A percentile compares a stretch with the other conserved stretches of the same genome.
These are phyloP conservation scores for Clarias magur DNA, from an alignment of 2,113 vertebrate genomes.

Conservation along the genomic window DNA sequence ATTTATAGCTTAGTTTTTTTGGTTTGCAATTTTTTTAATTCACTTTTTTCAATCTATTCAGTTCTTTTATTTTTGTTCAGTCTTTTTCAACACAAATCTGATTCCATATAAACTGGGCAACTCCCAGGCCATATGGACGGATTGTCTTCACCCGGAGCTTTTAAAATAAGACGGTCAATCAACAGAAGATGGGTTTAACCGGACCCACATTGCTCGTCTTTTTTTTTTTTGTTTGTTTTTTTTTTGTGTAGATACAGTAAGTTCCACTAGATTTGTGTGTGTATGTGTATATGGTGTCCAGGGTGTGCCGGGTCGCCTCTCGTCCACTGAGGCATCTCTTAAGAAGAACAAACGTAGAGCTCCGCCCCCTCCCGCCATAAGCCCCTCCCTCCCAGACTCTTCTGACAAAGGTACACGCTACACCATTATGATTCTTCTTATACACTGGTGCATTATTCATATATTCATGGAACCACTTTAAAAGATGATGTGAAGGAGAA, in stretches of 20 bases:
- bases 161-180: neutral
- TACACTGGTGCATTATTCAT: neutral
- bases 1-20: too few species aligned
- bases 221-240: too few species aligned
- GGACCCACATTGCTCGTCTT: neutral
- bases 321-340: conserved; percentile 71
- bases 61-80: too few species aligned
- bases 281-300: conserved; percentile 53
- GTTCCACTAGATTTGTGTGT: neutral
- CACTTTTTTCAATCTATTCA: too few species aligned
- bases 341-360: conserved; percentile 86
- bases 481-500: neutral
- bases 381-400: conserved; percentile 45
- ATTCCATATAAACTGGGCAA: too few species aligned
- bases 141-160: neutral
- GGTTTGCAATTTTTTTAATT: too few species aligned
- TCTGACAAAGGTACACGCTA: conserved; percentile 61
- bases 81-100: too few species aligned
- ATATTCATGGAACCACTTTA: neutral
- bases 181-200: neutral
- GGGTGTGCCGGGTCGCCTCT: conserved; percentile 53
- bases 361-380: conserved; percentile 78
- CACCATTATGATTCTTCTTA: neutral
- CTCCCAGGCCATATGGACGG: too few species aligned
- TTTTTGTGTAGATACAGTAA: too few species aligned